phyloP scores from a whole-genome alignment of 1,140 invertebrate species.

The Drosophila busckii region DNA sequence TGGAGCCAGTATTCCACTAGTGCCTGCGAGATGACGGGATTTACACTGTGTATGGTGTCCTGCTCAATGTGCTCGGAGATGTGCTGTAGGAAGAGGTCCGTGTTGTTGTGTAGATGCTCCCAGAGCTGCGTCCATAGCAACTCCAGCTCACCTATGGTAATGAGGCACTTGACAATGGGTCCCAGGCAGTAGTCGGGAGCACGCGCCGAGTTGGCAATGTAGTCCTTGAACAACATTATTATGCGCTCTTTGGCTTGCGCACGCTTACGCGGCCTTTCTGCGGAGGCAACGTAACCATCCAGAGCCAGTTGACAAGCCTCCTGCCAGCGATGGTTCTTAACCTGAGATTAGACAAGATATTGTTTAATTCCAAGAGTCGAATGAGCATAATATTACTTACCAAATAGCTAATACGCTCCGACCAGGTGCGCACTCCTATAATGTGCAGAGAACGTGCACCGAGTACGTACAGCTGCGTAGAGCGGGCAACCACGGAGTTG shows the following conservation, averaged over 20 bases:
- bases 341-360: slow-evolving; percentile 16
- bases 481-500: slow-evolving; percentile 91
- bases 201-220: slow-evolving; percentile 60
- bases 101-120: slow-evolving; percentile 70
- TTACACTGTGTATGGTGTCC: slow-evolving; percentile 79
- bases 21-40: slow-evolving; percentile 85
- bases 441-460: slow-evolving; percentile 90
- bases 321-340: slow-evolving; percentile 83
- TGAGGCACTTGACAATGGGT: slow-evolving; percentile 68
- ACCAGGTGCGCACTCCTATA: slow-evolving; percentile 90
- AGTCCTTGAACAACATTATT: slow-evolving; percentile 70
- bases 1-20: slow-evolving; percentile 82
- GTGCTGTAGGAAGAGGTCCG: slow-evolving; percentile 78
- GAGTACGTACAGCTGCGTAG: slow-evolving; percentile 90
- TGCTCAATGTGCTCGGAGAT: slow-evolving; percentile 80
- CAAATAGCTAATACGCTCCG: slow-evolving; percentile 86
- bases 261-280: slow-evolving; percentile 61
- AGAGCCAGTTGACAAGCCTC: slow-evolving; percentile 81
- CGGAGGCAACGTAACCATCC: slow-evolving; percentile 66
- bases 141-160: slow-evolving; percentile 67
- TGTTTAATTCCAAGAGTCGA: background rate
- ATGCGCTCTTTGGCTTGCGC: slow-evolving; percentile 75
- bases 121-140: slow-evolving; percentile 80
- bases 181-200: slow-evolving; percentile 73
- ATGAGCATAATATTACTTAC: slow-evolving; percentile 41